These are phyloP conservation scores for Phenganax subtilis DNA, from an alignment of 92 coral and sea anemone genomes.

Conservation along the genomic window DNA sequence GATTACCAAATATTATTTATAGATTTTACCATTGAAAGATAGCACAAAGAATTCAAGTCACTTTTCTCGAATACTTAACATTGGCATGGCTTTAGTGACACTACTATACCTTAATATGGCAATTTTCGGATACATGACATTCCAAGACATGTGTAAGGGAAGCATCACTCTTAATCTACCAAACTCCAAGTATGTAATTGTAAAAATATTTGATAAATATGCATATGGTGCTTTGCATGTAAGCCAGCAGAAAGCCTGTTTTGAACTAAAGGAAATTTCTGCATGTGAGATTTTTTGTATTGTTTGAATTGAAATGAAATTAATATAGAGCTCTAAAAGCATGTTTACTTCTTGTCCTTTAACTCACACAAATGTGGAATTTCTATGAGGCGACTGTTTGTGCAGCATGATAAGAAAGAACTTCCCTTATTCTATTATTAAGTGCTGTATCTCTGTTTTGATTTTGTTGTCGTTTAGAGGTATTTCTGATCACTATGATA, in stretches of 20 bases:
- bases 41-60: conserved; percentile 15
- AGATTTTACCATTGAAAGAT: conserved; percentile 32
- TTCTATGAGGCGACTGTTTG: too few relatives aligned
- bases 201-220: not conserved
- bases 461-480: too few relatives aligned
- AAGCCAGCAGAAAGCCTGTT: not conserved
- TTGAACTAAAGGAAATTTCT: not conserved
- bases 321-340: too few relatives aligned
- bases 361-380: too few relatives aligned
- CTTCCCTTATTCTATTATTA: too few relatives aligned
- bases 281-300: too few relatives aligned
- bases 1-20: not conserved
- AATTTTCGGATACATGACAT: conserved; percentile 42
- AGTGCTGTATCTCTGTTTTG: too few relatives aligned
- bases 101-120: conserved; percentile 32
- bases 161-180: conserved; percentile 36
- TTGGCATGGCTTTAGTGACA: conserved; percentile 33
- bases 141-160: conserved; percentile 33
- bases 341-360: too few relatives aligned
- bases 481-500: too few relatives aligned
- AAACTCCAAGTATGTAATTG: conserved; percentile 10
- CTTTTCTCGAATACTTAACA: conserved; percentile 21
- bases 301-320: too few relatives aligned
- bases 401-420: too few relatives aligned
- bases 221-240: not conserved